Percentiles rank a stretch among this genome's conserved stretches.
Evolutionary conservation across 1,140 invertebrate genomes (phyloP).

Genomic region (Planococcus citri): DNA sequence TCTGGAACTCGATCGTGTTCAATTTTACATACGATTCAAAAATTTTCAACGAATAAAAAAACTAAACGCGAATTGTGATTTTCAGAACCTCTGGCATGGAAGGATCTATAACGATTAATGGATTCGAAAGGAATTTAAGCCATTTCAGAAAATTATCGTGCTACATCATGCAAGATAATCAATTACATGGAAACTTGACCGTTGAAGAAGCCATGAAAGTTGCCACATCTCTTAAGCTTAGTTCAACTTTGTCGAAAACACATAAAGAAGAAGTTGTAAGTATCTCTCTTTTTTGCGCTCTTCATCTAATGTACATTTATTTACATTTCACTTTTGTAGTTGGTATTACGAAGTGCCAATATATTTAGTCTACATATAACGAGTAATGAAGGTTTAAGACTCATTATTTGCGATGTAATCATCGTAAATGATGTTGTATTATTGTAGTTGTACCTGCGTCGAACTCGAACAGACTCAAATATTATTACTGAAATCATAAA

Average conservation of each 20-base stretch:
- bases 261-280: slow-evolving; percentile 76
- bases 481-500: too few relatives aligned
- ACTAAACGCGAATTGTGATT: not conserved
- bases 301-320: too few relatives aligned
- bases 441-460: too few relatives aligned
- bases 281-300: too few relatives aligned
- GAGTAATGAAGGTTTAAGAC: too few relatives aligned
- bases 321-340: slow-evolving; percentile 8
- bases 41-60: too few relatives aligned
- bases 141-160: slow-evolving; percentile 86
- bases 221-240: slow-evolving; percentile 78
- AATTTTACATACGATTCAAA: too few relatives aligned
- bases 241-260: slow-evolving; percentile 47
- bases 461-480: too few relatives aligned
- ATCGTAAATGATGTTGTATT: too few relatives aligned
- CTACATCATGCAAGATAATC: slow-evolving; percentile 98
- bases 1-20: too few relatives aligned
- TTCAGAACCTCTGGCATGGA: slow-evolving; percentile 57
- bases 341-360: not conserved
- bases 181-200: slow-evolving; percentile 81
- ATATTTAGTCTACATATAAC: too few relatives aligned
- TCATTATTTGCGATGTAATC: too few relatives aligned
- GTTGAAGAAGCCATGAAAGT: slow-evolving; percentile 89
- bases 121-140: slow-evolving; percentile 70
- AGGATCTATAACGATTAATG: slow-evolving; percentile 74